Conservation (phyloP, 2,113 vertebrate genomes). For the Nymphicus hollandicus region DNA sequence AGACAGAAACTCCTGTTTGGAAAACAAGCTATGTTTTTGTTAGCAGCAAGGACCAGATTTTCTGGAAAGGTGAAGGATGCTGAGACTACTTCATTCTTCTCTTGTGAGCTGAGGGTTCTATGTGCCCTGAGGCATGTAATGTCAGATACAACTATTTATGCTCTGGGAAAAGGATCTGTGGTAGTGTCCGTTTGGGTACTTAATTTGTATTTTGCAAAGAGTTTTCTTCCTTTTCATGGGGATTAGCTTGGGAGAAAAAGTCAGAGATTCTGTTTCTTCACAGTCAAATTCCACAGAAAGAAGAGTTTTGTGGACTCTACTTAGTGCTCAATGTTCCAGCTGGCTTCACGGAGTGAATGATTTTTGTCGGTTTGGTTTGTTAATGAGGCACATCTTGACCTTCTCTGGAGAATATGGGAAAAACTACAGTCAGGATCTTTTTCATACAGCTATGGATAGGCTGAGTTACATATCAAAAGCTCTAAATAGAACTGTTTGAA, state of each 20-base stretch:
- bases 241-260: background rate
- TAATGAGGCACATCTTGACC: background rate
- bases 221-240: background rate
- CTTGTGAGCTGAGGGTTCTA: background rate
- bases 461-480: background rate
- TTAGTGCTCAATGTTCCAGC: background rate
- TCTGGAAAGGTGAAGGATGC: constrained; percentile 38
- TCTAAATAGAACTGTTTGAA: background rate
- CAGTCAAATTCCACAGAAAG: background rate
- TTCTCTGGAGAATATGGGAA: background rate
- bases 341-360: background rate
- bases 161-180: background rate
- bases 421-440: background rate
- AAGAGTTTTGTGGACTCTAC: background rate
- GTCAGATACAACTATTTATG: background rate
- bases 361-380: background rate
- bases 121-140: background rate
- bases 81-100: constrained; percentile 5
- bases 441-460: background rate
- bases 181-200: background rate
- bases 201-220: background rate
- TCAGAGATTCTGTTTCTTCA: background rate
- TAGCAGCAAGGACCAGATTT: constrained; percentile 41
- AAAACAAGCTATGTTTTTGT: background rate
- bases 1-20: constrained; percentile 1